A percentile compares a stretch with the other conserved stretches of the same genome.
Evolutionary conservation across 2,797 vertebrate genomes (phyloP).

Genomic region (Falco naumanni): DNA sequence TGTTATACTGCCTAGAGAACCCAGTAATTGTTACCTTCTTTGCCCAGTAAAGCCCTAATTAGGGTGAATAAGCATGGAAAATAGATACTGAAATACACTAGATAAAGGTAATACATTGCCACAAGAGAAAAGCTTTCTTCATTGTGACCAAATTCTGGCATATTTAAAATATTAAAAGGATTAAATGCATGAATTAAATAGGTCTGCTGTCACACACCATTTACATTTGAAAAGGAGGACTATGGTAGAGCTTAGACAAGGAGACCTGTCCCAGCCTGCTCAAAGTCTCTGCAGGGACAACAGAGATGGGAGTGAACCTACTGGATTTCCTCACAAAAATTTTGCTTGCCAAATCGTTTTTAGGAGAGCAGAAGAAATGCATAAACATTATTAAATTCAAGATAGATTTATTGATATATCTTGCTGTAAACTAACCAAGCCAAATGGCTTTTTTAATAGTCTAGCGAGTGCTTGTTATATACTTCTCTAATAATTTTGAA

Average conservation of each 20-base stretch:
- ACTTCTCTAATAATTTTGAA: background rate
- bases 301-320: background rate
- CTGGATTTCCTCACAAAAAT: background rate
- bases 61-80: slow-evolving; percentile 13
- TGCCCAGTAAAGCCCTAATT: slow-evolving; percentile 15
- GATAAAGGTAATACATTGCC: slow-evolving; percentile 8
- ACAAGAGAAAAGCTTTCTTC: slow-evolving; percentile 13
- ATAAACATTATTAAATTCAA: background rate
- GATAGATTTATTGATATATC: background rate
- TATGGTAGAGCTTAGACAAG: background rate
- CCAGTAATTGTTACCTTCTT: slow-evolving; percentile 8
- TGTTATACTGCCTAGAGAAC: background rate
- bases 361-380: background rate
- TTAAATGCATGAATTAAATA: slow-evolving; percentile 25
- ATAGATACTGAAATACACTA: background rate
- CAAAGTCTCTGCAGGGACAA: background rate
- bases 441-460: background rate
- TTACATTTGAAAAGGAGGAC: slow-evolving; percentile 1
- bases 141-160: slow-evolving; percentile 13
- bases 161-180: slow-evolving; percentile 36
- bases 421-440: background rate
- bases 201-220: background rate
- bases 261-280: background rate
- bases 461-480: background rate
- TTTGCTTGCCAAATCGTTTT: background rate